Evolutionary conservation across 2,888 invertebrate species (phyloP).

Genomic region (Ferdinandea cuprea): DNA sequence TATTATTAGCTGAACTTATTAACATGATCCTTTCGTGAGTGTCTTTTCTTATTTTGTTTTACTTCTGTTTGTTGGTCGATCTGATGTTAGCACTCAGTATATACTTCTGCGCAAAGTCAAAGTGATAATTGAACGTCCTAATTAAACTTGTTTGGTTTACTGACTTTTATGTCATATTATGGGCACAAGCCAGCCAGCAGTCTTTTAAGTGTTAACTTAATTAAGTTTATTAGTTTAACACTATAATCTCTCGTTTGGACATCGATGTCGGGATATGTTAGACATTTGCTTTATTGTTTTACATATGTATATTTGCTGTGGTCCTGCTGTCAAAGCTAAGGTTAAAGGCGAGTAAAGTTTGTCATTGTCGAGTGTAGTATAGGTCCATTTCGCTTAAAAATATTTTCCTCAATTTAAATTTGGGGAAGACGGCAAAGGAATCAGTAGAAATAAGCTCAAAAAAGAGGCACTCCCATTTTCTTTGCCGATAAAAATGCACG

Average conservation of each 20-base stretch:
- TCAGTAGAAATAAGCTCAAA: too few species aligned
- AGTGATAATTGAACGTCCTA: slow-evolving; percentile 64
- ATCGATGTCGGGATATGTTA: background rate
- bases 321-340: too few species aligned
- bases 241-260: slow-evolving; percentile 2
- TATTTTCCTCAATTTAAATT: too few species aligned
- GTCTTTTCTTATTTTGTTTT: background rate
- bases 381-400: too few species aligned
- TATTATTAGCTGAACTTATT: slow-evolving; percentile 53
- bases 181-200: background rate
- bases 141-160: slow-evolving; percentile 45
- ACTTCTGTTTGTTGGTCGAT: slow-evolving; percentile 4
- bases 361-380: too few species aligned
- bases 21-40: slow-evolving; percentile 29
- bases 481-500: too few species aligned
- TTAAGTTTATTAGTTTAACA: slow-evolving; percentile 28
- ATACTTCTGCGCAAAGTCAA: slow-evolving; percentile 36
- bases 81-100: slow-evolving; percentile 44
- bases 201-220: slow-evolving; percentile 17
- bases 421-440: too few species aligned
- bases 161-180: slow-evolving; percentile 8
- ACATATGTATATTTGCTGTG: too few species aligned
- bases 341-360: too few species aligned
- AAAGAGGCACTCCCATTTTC: too few species aligned
- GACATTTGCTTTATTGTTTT: too few species aligned